Conservation (phyloP, 1,140 invertebrate genomes). For the Homarus americanus region DNA sequence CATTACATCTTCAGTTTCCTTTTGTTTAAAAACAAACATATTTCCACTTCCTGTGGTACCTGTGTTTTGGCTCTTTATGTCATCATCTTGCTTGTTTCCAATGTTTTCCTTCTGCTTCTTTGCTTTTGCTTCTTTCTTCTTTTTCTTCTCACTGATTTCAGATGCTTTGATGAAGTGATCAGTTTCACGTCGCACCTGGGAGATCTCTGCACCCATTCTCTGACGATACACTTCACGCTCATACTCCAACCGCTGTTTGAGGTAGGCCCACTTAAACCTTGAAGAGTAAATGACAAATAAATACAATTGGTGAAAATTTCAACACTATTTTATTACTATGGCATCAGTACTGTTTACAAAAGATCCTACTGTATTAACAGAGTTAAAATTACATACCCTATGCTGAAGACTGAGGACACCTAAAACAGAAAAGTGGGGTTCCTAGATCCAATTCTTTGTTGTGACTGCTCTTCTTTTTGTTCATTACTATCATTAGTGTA, state of each 20-base stretch:
- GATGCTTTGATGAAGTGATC: conserved; percentile 79
- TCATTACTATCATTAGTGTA: too few relatives aligned
- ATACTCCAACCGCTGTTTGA: conserved; percentile 91
- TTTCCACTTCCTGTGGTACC: background rate
- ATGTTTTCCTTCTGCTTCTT: conserved; percentile 38
- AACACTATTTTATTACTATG: too few relatives aligned
- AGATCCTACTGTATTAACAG: too few relatives aligned
- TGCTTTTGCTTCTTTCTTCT: conserved; percentile 80
- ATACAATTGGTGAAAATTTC: too few relatives aligned
- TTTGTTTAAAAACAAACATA: conserved; percentile 51
- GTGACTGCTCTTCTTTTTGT: too few relatives aligned
- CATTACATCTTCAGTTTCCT: conserved; percentile 32
- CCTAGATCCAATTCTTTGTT: too few relatives aligned
- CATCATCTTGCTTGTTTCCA: background rate
- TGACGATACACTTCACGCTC: conserved; percentile 93
- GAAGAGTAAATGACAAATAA: conserved; percentile 72
- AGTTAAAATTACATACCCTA: too few relatives aligned
- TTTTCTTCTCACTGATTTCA: conserved; percentile 77
- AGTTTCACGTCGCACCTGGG: conserved; percentile 58
- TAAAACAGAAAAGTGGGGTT: too few relatives aligned
- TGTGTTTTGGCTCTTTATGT: background rate
- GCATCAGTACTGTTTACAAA: too few relatives aligned
- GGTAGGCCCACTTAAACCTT: conserved; percentile 96
- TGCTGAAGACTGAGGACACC: too few relatives aligned
- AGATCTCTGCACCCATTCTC: conserved; percentile 87